A percentile compares a stretch with the other conserved stretches of the same genome.
phyloP scores from a whole-genome alignment of 2,113 vertebrate species.

The Dascyllus trimaculatus region DNA sequence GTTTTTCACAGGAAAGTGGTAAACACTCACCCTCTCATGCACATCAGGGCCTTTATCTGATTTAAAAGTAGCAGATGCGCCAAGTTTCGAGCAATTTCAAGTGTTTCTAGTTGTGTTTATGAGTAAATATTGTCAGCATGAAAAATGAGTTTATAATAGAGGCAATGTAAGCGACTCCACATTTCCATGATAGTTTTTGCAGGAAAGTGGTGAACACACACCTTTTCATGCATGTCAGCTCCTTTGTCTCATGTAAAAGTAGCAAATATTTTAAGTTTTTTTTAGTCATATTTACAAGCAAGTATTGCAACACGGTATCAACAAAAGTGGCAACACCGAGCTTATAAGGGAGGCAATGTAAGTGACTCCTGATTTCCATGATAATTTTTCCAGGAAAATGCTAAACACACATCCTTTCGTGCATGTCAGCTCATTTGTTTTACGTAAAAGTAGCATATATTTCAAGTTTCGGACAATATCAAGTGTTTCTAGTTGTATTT shows the following conservation, averaged over 20 bases:
- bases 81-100: not conserved
- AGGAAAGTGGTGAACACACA: conserved; percentile 21
- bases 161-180: not conserved
- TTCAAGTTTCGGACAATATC: not conserved
- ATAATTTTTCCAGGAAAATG: not conserved
- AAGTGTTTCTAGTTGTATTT: not conserved
- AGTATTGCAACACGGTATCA: too few species aligned
- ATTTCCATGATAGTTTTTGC: not conserved
- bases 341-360: too few species aligned
- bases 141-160: too few species aligned
- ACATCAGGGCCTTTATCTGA: too few species aligned
- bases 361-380: too few species aligned
- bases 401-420: not conserved
- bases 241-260: not conserved
- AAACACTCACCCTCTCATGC: not conserved
- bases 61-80: not conserved
- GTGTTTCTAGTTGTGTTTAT: not conserved
- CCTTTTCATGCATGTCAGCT: too few species aligned
- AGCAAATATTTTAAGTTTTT: not conserved
- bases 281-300: not conserved
- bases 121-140: not conserved
- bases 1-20: not conserved
- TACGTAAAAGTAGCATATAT: not conserved
- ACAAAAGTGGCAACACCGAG: too few species aligned
- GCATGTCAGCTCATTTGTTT: too few species aligned